Percentiles rank a stretch among this genome's conserved stretches.
Evolutionary conservation across 1,140 invertebrate genomes (phyloP).

Genomic region (Hycleus cichorii): DNA sequence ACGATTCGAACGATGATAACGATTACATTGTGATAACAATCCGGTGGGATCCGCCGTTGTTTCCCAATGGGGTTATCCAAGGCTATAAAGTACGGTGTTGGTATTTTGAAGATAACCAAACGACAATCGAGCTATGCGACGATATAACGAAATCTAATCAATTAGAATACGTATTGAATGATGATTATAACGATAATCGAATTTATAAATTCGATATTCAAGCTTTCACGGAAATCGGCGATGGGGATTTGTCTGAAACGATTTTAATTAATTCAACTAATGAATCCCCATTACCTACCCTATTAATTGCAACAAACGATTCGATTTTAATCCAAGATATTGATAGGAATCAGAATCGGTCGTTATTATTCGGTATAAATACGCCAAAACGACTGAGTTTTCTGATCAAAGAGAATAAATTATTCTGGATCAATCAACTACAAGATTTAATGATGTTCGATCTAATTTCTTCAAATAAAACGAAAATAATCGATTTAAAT

Average conservation of each 20-base stretch:
- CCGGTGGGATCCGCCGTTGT: constrained; percentile 69
- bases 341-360: constrained; percentile 53
- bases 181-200: constrained; percentile 51
- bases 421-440: constrained; percentile 80
- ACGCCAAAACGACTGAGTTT: constrained; percentile 55
- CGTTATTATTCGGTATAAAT: constrained; percentile 52
- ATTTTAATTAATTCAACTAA: constrained; percentile 55
- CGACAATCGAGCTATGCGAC: constrained; percentile 19
- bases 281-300: constrained; percentile 66
- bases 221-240: constrained; percentile 69
- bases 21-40: constrained; percentile 48
- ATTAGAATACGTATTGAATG: constrained; percentile 48
- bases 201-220: constrained; percentile 70
- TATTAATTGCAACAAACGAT: constrained; percentile 66
- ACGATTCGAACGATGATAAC: constrained; percentile 40
- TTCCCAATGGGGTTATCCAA: constrained; percentile 64
- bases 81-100: constrained; percentile 67
- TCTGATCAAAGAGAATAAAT: constrained; percentile 58
- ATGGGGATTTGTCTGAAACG: constrained; percentile 56
- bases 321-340: constrained; percentile 65
- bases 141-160: constrained; percentile 35
- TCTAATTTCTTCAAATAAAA: constrained; percentile 45
- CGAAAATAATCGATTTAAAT: constrained; percentile 59
- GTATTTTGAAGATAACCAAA: constrained; percentile 41
- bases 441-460: constrained; percentile 64